These are phyloP conservation scores for Gambusia yucatana DNA, from an alignment of 2,797 vertebrate genomes.

Conservation along the genomic window DNA sequence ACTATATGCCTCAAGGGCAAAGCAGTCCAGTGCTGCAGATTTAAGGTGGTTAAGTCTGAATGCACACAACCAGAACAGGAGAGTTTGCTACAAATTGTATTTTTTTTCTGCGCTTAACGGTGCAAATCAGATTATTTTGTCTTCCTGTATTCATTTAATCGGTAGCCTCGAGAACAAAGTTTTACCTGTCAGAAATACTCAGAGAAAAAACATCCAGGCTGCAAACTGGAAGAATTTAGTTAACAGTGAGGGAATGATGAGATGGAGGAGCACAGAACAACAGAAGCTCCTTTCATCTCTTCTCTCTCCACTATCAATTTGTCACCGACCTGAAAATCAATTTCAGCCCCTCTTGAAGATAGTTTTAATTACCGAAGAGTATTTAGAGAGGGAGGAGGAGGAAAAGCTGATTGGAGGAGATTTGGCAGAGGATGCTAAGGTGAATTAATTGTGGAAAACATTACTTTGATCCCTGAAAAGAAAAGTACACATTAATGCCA, in stretches of 20 bases:
- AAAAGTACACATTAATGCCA: background rate
- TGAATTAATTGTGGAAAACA: background rate
- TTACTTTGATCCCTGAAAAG: background rate
- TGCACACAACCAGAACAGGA: background rate
- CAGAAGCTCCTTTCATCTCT: background rate
- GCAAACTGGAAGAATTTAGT: conserved; percentile 64
- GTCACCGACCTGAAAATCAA: conserved; percentile 10
- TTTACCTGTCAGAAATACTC: background rate
- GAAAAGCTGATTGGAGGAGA: background rate
- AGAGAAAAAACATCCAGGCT: conserved; percentile 14
- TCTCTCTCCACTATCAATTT: background rate
- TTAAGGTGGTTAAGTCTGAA: conserved; percentile 35
- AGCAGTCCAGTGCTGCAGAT: conserved; percentile 25
- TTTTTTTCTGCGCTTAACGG: conserved; percentile 29
- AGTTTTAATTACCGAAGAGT: conserved; percentile 8
- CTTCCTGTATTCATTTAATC: conserved; percentile 27
- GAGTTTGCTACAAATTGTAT: background rate
- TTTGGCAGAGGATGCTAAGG: no score
- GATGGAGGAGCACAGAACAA: conserved; percentile 17
- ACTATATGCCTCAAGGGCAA: conserved; percentile 37
- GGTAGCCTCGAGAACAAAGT: conserved; percentile 8
- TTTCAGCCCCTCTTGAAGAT: conserved; percentile 8
- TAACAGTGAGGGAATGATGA: conserved; percentile 27
- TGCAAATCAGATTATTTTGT: conserved; percentile 17
- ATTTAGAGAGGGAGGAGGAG: background rate